Base-by-base conservation (phyloP, 2,113 vertebrate species). In the Chelonoidis abingdonii region DNA sequence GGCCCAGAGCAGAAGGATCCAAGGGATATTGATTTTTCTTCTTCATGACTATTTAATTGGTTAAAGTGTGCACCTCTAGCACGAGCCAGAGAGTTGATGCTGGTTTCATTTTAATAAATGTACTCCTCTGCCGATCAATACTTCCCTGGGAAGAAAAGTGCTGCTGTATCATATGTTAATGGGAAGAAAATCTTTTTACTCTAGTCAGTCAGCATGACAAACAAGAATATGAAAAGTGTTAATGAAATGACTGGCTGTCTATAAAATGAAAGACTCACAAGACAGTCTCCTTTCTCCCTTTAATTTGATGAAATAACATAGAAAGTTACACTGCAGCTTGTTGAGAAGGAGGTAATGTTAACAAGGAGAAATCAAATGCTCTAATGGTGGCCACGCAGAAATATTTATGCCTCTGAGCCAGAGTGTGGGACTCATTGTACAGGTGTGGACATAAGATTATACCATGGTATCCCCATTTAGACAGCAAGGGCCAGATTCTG, bases 101-200 rank as follows among this genome's bases (percentile, higher is more conserved):
- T 96, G 95, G 98, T 97, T 98, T 98, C 95, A 97, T 98, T 98
- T 98, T 98, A 98, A 98, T 98, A 98, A 98, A 98, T 97, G 97
- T 97, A 97, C 97, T 98, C 89, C 94, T 97, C 44, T 62, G 35
- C 35, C 1, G 1, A 98, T 98, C 98, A 91, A 98, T 98, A 98
- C 53, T 94, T 94, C 86, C 94, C 85, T 93, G 92, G 35, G 72
- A 97, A 97, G 95, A 93, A 97, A 98, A 96, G 89, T 93, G 81
- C 96, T 94, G 89, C 88, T 96, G 89, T 88, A 97, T 98, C 92
- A 88, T 97, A 97, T 98, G 95, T 97, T 98, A 98, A 98, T 98
- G 94, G 94, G 92, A 93, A 98, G 94, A 98, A 98, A 98, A 98
- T 97, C 97, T 97, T 98, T 98, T 97, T 97, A 94, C 92, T 95